Evolutionary conservation across 2,888 invertebrate species (phyloP).

Genomic region (Tetranychus piercei): DNA sequence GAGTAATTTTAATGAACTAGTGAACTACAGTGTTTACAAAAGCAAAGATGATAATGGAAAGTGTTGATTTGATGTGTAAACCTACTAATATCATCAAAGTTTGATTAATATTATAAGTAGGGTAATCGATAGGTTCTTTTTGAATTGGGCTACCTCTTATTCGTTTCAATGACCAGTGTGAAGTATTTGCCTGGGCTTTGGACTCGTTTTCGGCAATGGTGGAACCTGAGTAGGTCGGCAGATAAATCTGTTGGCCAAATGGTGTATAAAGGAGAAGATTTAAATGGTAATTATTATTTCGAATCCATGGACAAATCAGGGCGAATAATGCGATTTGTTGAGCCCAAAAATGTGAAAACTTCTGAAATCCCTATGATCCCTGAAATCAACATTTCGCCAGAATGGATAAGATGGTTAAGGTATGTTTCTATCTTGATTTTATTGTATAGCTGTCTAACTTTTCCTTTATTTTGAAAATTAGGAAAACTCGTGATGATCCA

Average conservation of each 20-base stretch:
- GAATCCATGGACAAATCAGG: background rate
- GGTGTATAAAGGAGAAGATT: background rate
- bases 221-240: too few relatives aligned
- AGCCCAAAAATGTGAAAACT: background rate
- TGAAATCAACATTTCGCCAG: background rate
- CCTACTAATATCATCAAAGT: too few relatives aligned
- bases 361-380: background rate
- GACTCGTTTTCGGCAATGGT: background rate
- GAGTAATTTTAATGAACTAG: too few relatives aligned
- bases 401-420: background rate
- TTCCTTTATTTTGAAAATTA: background rate
- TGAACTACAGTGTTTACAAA: too few relatives aligned
- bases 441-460: background rate
- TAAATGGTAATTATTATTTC: background rate
- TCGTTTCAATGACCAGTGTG: background rate
- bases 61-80: too few relatives aligned
- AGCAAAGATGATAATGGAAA: too few relatives aligned
- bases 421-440: background rate
- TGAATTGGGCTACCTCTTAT: background rate
- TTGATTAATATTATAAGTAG: too few relatives aligned
- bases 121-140: too few relatives aligned
- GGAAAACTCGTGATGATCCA: constrained; percentile 1
- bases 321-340: background rate
- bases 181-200: background rate
- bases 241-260: too few relatives aligned